Evolutionary conservation across 2,113 vertebrate species (phyloP).

Genomic region (Trichechus manatus): DNA sequence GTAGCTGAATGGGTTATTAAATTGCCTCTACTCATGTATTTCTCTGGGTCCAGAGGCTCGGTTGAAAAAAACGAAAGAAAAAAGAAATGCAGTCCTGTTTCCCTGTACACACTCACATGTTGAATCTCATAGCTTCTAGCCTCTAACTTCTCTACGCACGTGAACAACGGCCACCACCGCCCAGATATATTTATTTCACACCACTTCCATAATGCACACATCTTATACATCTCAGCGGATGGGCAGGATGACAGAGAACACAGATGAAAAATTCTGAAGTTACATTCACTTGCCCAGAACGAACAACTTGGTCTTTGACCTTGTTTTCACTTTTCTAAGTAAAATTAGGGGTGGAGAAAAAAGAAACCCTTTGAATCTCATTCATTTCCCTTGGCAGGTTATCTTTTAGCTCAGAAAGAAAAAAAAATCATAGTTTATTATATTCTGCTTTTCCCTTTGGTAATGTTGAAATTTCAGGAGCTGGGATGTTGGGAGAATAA

Average conservation of each 20-base stretch:
- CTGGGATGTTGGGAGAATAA: too few species aligned
- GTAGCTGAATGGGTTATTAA: not conserved
- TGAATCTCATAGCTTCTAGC: not conserved
- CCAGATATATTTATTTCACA: rapidly evolving
- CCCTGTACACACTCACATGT: not conserved
- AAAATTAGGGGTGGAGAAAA: not conserved
- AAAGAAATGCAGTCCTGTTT: not conserved
- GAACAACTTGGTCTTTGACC: not conserved
- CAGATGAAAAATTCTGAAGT: rapidly evolving
- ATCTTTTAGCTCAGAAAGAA: not conserved
- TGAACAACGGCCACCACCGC: rapidly evolving
- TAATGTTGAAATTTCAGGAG: not conserved
- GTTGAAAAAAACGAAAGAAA: rapidly evolving
- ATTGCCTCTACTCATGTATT: not conserved
- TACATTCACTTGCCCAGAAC: not conserved
- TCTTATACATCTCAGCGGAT: rapidly evolving
- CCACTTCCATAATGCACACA: rapidly evolving
- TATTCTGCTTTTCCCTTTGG: not conserved
- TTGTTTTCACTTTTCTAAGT: not conserved
- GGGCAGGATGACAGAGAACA: rapidly evolving
- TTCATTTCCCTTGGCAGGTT: not conserved
- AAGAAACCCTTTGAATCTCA: not conserved
- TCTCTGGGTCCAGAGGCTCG: not conserved
- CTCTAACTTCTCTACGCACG: not conserved
- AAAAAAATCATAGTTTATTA: not conserved